phyloP scores from a whole-genome alignment of 2,888 invertebrate species.

The Macrophya alboannulata region DNA sequence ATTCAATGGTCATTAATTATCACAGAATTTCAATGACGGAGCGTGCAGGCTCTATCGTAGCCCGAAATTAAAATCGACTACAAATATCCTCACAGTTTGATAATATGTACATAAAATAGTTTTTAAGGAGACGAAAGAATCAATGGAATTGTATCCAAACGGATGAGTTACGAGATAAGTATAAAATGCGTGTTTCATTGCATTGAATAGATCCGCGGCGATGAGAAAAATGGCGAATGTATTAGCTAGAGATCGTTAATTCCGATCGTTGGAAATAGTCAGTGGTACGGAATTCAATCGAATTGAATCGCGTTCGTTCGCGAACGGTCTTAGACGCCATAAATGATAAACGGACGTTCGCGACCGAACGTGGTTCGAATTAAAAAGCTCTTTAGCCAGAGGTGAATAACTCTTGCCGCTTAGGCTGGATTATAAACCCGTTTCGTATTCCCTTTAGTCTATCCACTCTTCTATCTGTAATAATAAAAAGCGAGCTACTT shows the following conservation, averaged over 20 bases:
- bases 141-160: not conserved
- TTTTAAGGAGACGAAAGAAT: not conserved
- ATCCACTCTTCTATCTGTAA: not conserved
- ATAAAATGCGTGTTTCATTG: not conserved
- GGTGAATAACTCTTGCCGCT: conserved; percentile 52
- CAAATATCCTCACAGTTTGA: not conserved
- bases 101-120: too few species aligned
- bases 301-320: conserved; percentile 50
- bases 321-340: conserved; percentile 55
- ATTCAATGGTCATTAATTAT: not conserved
- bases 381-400: conserved; percentile 35
- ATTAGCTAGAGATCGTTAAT: conserved; percentile 24
- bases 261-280: conserved; percentile 23
- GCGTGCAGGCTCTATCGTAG: not conserved
- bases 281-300: conserved; percentile 50
- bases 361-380: conserved; percentile 49
- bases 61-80: not conserved
- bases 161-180: not conserved
- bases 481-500: not conserved
- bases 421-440: conserved; percentile 27
- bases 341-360: conserved; percentile 51
- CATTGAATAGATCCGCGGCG: not conserved
- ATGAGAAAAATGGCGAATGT: not conserved
- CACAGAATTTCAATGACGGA: not conserved
- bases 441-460: conserved; percentile 11